Percentiles rank a stretch among this genome's conserved stretches.
phyloP scores from a whole-genome alignment of 37 sponge, comb jelly and placozoan species.

The Chondrosia reniformis region DNA sequence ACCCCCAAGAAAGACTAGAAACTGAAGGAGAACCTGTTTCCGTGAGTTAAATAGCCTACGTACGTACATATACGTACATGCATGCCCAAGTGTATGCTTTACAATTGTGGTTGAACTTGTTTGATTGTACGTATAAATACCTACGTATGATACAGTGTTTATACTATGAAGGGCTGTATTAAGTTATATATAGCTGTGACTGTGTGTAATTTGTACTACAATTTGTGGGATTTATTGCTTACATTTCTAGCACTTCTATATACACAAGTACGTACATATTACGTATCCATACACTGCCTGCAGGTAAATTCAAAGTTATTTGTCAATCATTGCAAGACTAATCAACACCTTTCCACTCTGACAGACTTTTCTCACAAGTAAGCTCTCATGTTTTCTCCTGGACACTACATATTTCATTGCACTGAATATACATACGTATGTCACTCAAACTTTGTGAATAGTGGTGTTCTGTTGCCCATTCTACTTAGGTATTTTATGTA shows the following conservation, averaged over 20 bases:
- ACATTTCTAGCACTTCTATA: no score
- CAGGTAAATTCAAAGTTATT: slow-evolving; percentile 62
- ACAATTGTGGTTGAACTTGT: neutral
- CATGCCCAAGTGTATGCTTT: neutral
- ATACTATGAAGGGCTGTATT: neutral
- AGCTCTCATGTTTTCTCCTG: neutral
- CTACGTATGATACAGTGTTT: no score
- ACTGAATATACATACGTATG: no score
- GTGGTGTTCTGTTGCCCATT: no score
- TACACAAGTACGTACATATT: no score
- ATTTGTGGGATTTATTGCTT: no score
- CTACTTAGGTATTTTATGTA: no score
- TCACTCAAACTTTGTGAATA: no score
- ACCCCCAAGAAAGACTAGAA: slow-evolving; percentile 77
- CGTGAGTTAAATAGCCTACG: slow-evolving; percentile 28
- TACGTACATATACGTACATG: neutral
- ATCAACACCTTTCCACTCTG: slow-evolving; percentile 80
- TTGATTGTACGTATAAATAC: neutral
- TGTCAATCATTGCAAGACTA: slow-evolving; percentile 95
- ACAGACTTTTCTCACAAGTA: slow-evolving; percentile 79
- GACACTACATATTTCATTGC: no score
- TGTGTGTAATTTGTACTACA: no score
- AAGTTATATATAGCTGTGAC: no score
- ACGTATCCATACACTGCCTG: neutral
- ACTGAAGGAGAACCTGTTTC: slow-evolving; percentile 80